phyloP scores from a whole-genome alignment of 2,797 vertebrate genomes.

The Halcyon smyrnensis region DNA sequence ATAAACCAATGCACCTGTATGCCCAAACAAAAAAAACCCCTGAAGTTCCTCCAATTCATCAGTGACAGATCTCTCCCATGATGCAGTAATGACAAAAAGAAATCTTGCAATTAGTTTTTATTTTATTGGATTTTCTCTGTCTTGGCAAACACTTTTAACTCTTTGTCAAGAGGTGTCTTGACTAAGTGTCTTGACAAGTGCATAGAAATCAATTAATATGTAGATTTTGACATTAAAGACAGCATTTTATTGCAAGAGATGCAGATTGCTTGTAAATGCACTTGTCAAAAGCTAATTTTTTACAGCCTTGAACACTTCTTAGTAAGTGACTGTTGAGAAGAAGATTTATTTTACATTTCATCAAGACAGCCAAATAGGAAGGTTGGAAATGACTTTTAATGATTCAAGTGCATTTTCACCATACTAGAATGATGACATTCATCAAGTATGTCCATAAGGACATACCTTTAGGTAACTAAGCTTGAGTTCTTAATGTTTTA shows the following conservation, averaged over 20 bases:
- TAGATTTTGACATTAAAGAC: neutral
- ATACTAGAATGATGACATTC: neutral
- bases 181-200: neutral
- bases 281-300: neutral
- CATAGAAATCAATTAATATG: neutral
- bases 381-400: neutral
- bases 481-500: neutral
- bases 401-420: neutral
- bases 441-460: neutral
- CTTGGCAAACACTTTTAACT: neutral
- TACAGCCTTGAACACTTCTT: neutral
- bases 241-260: neutral
- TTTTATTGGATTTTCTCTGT: neutral
- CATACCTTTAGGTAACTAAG: neutral
- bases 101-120: neutral
- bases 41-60: neutral
- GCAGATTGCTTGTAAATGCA: neutral
- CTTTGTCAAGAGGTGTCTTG: neutral
- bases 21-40: fast-evolving
- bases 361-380: neutral
- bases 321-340: neutral
- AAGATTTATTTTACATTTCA: neutral
- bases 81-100: neutral
- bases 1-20: neutral
- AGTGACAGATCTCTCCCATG: neutral